Base-by-base conservation (phyloP, 2,888 invertebrate species). In the Trimorus sp. region DNA sequence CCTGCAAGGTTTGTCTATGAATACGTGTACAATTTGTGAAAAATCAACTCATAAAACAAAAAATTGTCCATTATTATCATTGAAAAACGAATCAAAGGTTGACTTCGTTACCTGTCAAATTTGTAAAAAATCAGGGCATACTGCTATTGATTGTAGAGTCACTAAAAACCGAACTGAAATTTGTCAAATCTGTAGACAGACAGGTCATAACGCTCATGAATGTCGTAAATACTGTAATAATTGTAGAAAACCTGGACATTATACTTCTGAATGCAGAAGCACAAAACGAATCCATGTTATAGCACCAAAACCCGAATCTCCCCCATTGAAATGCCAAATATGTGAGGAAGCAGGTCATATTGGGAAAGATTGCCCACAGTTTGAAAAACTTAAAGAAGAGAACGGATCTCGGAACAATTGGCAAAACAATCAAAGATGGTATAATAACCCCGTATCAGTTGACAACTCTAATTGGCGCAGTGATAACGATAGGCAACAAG, bases 41-140 rank as follows among this genome's bases (percentile, higher is more conserved):
- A 15, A 63, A 59, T 7, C 4, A 1, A 16, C 15, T 7, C 66
- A 75, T 48, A 59, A 66, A 14, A 5, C 65, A 9, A 74, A 48
- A 51, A 9, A 58, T 11, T 74, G 73, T 42, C 16, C 63, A 8
- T 14, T 42, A 38, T 14, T 73, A 11, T 26, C 4, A 15, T 51
- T 53, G n/a, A 2, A 2, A 9, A 36, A 48, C 1, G n/a, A 36
- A 7, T 8, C 5, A n/a, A 56, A 11, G 0, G 14, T 6, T 9
- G 14, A 37, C 8, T 5, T 4, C 8, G 7, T 9, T 9, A 4
- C 12, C 5, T 48, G 48, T n/a, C 48, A 48, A 48, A 8, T 48
- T 12, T 48, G 48, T 9, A 8, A 48, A 9, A 48, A 12, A 4
- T 9, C 5, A 12, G 48, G 48, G 5, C 48, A 48, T 48, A n/a